Percentiles rank a stretch among this genome's conserved stretches.
Conservation (phyloP, 2,113 vertebrate species). For the Smithornis capensis region DNA sequence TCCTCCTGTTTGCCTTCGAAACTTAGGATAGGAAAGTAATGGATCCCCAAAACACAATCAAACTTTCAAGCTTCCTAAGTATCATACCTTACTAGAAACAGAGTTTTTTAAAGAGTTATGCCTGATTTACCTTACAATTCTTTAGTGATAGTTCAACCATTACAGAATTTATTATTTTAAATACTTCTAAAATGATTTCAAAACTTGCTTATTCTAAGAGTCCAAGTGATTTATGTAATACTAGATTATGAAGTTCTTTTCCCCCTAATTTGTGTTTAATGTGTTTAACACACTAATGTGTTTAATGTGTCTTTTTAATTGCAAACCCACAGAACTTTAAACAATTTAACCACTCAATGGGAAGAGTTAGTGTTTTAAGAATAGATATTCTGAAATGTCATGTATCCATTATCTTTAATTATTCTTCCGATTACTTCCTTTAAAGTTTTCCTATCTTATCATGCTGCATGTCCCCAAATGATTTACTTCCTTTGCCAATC, state of each 20-base stretch:
- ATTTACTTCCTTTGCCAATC: neutral
- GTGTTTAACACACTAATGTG: too few species aligned
- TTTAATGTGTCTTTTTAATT: constrained; percentile 17
- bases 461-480: neutral
- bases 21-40: neutral
- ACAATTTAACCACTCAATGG: neutral
- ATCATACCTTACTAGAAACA: neutral
- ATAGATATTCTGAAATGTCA: neutral
- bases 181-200: neutral
- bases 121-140: neutral
- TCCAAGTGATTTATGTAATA: neutral
- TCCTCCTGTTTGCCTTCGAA: neutral
- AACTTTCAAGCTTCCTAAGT: neutral
- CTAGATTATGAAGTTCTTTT: neutral
- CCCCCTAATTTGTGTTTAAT: neutral
- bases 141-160: neutral
- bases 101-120: neutral
- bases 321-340: neutral
- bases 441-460: constrained; percentile 8
- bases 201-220: neutral
- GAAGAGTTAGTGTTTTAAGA: neutral
- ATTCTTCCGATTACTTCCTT: constrained; percentile 26
- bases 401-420: neutral
- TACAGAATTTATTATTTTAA: neutral
- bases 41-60: neutral